These are phyloP conservation scores for Aplocera efformata DNA, from an alignment of 2,888 invertebrate genomes.

Conservation along the genomic window DNA sequence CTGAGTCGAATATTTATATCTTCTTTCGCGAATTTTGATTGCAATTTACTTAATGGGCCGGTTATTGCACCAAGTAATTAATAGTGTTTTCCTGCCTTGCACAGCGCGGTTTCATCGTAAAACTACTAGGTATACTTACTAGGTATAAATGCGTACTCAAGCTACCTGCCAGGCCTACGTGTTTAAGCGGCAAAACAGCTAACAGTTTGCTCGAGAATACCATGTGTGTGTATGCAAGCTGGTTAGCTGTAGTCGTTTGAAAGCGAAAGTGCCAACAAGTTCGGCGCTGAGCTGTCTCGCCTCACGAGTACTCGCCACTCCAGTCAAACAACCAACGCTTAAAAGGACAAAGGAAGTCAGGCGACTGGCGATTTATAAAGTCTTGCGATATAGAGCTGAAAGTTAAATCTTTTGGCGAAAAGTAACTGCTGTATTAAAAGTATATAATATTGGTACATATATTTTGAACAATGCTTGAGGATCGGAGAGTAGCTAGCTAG, in stretches of 20 bases:
- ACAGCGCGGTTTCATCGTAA: slow-evolving; percentile 32
- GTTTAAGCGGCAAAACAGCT: slow-evolving; percentile 23
- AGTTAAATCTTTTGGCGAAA: slow-evolving; percentile 6
- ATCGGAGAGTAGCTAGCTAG: slow-evolving; percentile 10
- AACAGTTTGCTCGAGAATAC: slow-evolving; percentile 12
- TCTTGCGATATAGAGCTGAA: slow-evolving; percentile 3
- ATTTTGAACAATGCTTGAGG: neutral
- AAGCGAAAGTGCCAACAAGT: slow-evolving; percentile 69
- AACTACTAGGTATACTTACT: slow-evolving; percentile 35
- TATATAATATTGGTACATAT: neutral
- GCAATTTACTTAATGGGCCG: slow-evolving; percentile 4
- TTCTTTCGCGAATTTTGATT: neutral
- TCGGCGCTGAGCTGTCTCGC: slow-evolving; percentile 31
- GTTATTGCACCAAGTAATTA: slow-evolving; percentile 16
- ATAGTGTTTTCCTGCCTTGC: slow-evolving; percentile 31
- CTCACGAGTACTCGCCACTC: slow-evolving; percentile 27
- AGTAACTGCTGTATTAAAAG: neutral
- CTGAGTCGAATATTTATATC: neutral
- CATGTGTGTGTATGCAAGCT: slow-evolving; percentile 3
- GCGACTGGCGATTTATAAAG: slow-evolving; percentile 27
- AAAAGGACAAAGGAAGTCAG: slow-evolving; percentile 52
- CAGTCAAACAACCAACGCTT: slow-evolving; percentile 35
- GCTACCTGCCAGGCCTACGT: slow-evolving; percentile 24
- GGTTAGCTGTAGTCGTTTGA: slow-evolving; percentile 41
- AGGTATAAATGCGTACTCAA: slow-evolving; percentile 17